phyloP scores from a whole-genome alignment of 2,797 vertebrate species.

The Octomys mimax region DNA sequence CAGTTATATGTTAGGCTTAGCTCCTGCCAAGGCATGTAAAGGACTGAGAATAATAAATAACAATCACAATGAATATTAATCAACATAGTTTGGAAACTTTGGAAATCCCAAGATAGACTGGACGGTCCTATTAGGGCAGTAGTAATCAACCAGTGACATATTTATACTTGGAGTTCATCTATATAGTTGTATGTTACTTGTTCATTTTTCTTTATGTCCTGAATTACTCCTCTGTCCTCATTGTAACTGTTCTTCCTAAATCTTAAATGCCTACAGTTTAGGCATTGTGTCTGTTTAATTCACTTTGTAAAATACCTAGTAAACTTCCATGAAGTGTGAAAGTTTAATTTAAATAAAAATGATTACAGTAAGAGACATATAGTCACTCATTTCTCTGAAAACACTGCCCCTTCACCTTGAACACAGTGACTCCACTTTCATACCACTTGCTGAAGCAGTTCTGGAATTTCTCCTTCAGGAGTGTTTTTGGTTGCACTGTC shows the following conservation, averaged over 20 bases:
- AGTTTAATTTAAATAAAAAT: not conserved
- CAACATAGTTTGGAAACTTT: not conserved
- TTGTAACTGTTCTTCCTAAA: slow-evolving; percentile 13
- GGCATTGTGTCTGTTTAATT: slow-evolving; percentile 50
- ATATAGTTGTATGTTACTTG: not conserved
- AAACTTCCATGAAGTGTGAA: not conserved
- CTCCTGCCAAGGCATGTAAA: not conserved
- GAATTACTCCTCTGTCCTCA: not conserved
- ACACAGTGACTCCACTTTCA: not conserved
- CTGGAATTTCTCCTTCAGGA: not conserved
- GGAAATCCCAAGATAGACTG: not conserved
- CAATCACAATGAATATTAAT: not conserved
- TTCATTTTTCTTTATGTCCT: slow-evolving; percentile 39
- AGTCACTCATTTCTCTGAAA: not conserved
- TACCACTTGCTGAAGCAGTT: not conserved
- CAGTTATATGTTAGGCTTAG: not conserved
- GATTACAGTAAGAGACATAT: not conserved
- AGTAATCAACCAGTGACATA: not conserved
- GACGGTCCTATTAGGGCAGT: not conserved
- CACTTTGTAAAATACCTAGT: slow-evolving; percentile 58
- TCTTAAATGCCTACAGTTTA: slow-evolving; percentile 43
- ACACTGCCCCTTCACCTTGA: not conserved
- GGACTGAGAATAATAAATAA: not conserved
- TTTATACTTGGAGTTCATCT: not conserved
- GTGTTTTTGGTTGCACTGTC: not conserved